A percentile compares a stretch with the other conserved stretches of the same genome.
Evolutionary conservation across 2,888 invertebrate species (phyloP).

Genomic region (Standfussiana lucernea): DNA sequence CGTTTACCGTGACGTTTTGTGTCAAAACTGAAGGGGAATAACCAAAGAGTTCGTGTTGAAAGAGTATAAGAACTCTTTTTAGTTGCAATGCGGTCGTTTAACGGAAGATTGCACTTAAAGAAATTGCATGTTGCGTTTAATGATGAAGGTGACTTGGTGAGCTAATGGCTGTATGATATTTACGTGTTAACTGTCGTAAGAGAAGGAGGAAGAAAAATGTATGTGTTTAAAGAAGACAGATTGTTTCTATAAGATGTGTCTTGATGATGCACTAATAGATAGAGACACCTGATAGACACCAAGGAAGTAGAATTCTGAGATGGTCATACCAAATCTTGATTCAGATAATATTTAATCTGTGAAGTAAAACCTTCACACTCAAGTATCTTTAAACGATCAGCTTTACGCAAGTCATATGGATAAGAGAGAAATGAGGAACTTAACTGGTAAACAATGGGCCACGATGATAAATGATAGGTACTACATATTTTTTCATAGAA

Average conservation of each 20-base stretch:
- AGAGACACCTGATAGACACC: background rate
- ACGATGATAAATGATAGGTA: slow-evolving; percentile 31
- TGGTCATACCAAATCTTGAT: slow-evolving; percentile 1
- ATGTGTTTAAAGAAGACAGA: background rate
- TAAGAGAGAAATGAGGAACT: slow-evolving; percentile 60
- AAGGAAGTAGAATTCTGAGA: background rate
- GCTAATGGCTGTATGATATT: slow-evolving; percentile 13
- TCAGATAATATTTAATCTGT: background rate
- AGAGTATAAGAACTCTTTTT: slow-evolving; percentile 53
- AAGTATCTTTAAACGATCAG: slow-evolving; percentile 1
- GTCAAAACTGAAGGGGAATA: slow-evolving; percentile 63
- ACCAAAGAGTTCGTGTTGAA: slow-evolving; percentile 61
- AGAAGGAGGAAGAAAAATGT: background rate
- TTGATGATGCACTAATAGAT: background rate
- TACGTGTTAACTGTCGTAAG: background rate
- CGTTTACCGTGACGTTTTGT: slow-evolving; percentile 73
- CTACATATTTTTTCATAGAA: slow-evolving; percentile 40
- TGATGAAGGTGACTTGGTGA: background rate
- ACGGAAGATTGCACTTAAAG: slow-evolving; percentile 41
- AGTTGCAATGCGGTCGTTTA: slow-evolving; percentile 36
- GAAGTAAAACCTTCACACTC: background rate
- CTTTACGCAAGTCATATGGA: slow-evolving; percentile 37
- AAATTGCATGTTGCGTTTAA: slow-evolving; percentile 37
- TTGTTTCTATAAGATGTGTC: background rate
- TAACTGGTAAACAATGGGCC: slow-evolving; percentile 51